A percentile compares a stretch with the other conserved stretches of the same genome.
These are phyloP conservation scores for Pardalotus punctatus DNA, from an alignment of 2,113 vertebrate genomes.

Conservation along the genomic window DNA sequence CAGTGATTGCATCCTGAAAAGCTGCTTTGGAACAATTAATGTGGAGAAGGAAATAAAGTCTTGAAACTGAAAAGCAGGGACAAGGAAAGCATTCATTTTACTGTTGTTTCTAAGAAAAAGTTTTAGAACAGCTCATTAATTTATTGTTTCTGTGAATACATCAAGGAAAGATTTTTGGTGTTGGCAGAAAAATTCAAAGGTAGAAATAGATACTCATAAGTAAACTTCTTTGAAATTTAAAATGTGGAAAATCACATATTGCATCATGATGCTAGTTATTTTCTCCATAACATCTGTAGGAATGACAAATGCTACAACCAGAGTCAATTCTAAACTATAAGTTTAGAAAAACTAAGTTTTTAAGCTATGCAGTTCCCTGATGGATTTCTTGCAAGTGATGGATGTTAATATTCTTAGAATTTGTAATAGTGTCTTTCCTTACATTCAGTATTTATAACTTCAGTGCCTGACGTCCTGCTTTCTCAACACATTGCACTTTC, in stretches of 20 bases:
- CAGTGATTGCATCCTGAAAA: not conserved
- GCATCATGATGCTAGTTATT: not conserved
- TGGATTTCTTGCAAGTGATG: not conserved
- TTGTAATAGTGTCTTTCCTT: not conserved
- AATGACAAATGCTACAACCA: not conserved
- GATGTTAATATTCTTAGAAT: not conserved
- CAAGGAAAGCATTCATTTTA: not conserved
- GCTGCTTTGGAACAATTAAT: not conserved
- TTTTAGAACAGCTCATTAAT: not conserved
- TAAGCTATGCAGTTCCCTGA: not conserved
- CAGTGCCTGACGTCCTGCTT: not conserved
- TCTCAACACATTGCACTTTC: not conserved
- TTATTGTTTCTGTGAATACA: not conserved
- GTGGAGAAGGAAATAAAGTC: not conserved
- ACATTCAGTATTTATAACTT: not conserved
- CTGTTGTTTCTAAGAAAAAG: not conserved
- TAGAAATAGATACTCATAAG: not conserved
- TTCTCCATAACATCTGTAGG: not conserved
- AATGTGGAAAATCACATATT: not conserved
- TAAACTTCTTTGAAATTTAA: not conserved
- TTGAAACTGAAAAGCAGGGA: not conserved
- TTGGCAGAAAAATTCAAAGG: not conserved
- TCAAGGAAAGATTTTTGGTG: not conserved
- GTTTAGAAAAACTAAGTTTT: too few species aligned
- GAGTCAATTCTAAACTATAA: not conserved